Base-by-base conservation (phyloP, 2,888 invertebrate species). In the Tetragnatha montana region DNA sequence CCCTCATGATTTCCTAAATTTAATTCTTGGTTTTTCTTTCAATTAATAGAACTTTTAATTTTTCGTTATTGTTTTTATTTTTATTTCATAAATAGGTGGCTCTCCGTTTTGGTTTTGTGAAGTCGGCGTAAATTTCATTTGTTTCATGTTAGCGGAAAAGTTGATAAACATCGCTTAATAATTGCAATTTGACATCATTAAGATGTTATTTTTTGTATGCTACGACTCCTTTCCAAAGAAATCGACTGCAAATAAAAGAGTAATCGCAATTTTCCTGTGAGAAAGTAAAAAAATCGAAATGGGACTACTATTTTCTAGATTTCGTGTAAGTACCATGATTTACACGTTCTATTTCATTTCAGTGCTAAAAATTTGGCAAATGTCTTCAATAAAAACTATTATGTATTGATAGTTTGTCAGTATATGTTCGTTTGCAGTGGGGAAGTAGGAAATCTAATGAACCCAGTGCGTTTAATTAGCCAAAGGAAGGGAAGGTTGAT, bases 81-180 rank as follows among this genome's bases (percentile, higher is more conserved):
- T 86, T 17, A 73, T 68, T 14, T 21, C 80, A 68, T 21, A 21
- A 70, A 74, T 81, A 85, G 85, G 76, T 89, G 81, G 85, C 85
- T 85, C 81, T 79, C 47, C 17, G 6, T 76, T 85, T 76, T 81
- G 21, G 6, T 76, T 85, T 76, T 81, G 21, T 47, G 83, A 75
- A 70, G 88, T 89, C 88, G 84, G 88, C 88, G 88, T 89, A 89
- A 89, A 89, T 84, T 84, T 84, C 78, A 83, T 88, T 87, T 50
- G 19, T 68, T 82, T 86, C 74, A 68, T 68, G 51, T 75, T 76
- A 70, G 85, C 81, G 85, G 81, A 89, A 89, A 86, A 86, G 51
- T 84, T 84, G 84, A 85, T 85, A 85, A 85, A 85, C 85, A 85
- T 78, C 22, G 60, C 85, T 79, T 60, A 51, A 51, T 85, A 85